A percentile compares a stretch with the other conserved stretches of the same genome.
phyloP scores from a whole-genome alignment of 2,888 invertebrate species.

The Suillia variegata region DNA sequence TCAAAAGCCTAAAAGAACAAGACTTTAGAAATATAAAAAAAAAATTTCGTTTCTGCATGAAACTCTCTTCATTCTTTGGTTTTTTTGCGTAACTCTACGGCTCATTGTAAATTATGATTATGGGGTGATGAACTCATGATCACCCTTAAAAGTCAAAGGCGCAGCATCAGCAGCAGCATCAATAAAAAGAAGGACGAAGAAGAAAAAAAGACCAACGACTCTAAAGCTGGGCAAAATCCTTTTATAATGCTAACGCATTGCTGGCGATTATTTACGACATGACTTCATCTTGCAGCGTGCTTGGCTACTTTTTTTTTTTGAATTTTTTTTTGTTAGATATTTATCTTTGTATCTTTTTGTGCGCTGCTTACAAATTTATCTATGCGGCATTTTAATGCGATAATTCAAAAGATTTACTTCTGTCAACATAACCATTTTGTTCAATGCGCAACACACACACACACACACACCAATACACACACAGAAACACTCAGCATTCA shows the following conservation, averaged over 20 bases:
- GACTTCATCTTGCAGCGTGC: conserved; percentile 44
- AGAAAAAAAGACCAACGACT: conserved; percentile 16
- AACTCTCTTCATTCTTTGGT: conserved; percentile 4
- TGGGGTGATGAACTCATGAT: conserved; percentile 25
- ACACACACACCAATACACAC: conserved; percentile 25
- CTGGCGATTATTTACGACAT: conserved; percentile 49
- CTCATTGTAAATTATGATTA: conserved; percentile 22
- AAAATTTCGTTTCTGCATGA: neutral
- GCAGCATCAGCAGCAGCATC: conserved; percentile 20
- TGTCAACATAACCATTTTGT: conserved; percentile 58
- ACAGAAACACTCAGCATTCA: conserved; percentile 23
- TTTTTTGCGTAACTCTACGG: neutral
- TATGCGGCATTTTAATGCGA: conserved; percentile 52
- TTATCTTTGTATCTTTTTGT: conserved; percentile 8
- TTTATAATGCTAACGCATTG: conserved; percentile 46
- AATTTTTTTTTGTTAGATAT: too few species aligned
- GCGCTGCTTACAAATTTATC: conserved; percentile 33
- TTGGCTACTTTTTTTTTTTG: neutral
- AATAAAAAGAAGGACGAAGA: conserved; percentile 33
- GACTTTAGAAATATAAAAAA: too few species aligned
- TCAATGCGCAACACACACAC: conserved; percentile 25
- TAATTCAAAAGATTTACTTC: conserved; percentile 59
- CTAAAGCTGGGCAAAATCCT: conserved; percentile 42
- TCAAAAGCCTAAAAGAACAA: conserved; percentile 7
- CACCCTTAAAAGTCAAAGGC: conserved; percentile 14